phyloP scores from a whole-genome alignment of 1,140 invertebrate genomes.

The Heterodera carotae region DNA sequence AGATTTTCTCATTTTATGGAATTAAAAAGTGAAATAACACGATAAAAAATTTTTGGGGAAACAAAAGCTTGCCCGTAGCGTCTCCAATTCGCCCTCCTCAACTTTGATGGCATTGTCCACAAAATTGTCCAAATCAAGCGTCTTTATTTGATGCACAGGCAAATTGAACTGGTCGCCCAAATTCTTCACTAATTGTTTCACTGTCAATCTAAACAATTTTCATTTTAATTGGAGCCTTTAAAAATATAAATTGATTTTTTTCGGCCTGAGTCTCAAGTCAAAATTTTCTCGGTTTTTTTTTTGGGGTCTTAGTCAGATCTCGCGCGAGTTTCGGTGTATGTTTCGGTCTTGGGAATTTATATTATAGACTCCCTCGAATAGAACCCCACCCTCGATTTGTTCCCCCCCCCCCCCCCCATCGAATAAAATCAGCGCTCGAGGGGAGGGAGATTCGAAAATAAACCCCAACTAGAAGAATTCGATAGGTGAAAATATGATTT shows the following conservation, averaged over 20 bases:
- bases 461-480: too few relatives aligned
- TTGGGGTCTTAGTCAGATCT: too few relatives aligned
- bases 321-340: too few relatives aligned
- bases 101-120: constrained; percentile 64
- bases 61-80: constrained; percentile 37
- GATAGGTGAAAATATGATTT: too few relatives aligned
- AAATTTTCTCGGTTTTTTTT: too few relatives aligned
- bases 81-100: constrained; percentile 59
- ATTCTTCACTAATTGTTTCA: constrained; percentile 65
- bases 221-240: constrained; percentile 1
- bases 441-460: too few relatives aligned
- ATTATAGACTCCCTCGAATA: too few relatives aligned
- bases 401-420: too few relatives aligned
- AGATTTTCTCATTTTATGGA: background rate
- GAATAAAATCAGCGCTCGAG: too few relatives aligned
- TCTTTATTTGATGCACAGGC: constrained; percentile 51
- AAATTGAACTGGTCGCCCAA: constrained; percentile 64
- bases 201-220: constrained; percentile 53
- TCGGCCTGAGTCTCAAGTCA: background rate
- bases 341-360: too few relatives aligned
- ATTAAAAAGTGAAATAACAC: constrained; percentile 6
- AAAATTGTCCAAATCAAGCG: constrained; percentile 57
- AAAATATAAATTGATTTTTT: constrained; percentile 25
- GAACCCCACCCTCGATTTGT: too few relatives aligned
- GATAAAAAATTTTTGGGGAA: background rate